Conservation (phyloP, 2,888 invertebrate species). For the Cataglyphis altisquamis region DNA sequence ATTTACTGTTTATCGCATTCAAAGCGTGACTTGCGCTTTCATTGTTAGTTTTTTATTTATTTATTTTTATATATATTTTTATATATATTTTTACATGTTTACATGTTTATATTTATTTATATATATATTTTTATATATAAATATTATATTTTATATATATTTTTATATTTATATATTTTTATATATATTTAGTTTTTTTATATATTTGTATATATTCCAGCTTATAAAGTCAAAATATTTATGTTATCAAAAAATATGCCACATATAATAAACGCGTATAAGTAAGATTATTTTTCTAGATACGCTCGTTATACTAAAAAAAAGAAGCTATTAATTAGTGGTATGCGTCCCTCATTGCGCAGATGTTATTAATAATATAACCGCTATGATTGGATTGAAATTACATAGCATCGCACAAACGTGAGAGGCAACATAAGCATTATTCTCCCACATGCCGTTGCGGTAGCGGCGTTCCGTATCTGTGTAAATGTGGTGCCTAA, state of each 20-base stretch:
- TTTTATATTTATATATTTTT: background rate
- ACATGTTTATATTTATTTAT: too few species aligned
- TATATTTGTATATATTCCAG: background rate
- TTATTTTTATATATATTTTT: background rate
- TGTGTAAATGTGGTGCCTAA: slow-evolving; percentile 13
- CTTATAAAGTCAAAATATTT: slow-evolving; percentile 33
- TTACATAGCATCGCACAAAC: slow-evolving; percentile 54
- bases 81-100: too few species aligned
- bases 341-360: slow-evolving; percentile 10
- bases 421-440: slow-evolving; percentile 46
- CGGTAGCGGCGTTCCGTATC: background rate
- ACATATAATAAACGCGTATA: background rate
- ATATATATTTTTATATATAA: too few species aligned
- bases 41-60: slow-evolving; percentile 22
- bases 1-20: background rate
- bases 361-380: slow-evolving; percentile 59
- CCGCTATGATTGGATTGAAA: slow-evolving; percentile 58
- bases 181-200: background rate
- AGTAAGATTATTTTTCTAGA: slow-evolving; percentile 1
- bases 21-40: slow-evolving; percentile 35
- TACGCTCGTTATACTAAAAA: background rate
- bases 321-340: slow-evolving; percentile 36
- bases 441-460: slow-evolving; percentile 46
- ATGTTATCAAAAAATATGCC: slow-evolving; percentile 2
- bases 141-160: too few species aligned